Percentiles rank a stretch among this genome's conserved stretches.
Evolutionary conservation across 2,113 vertebrate species (phyloP).

Genomic region (Mandrillus leucophaeus): DNA sequence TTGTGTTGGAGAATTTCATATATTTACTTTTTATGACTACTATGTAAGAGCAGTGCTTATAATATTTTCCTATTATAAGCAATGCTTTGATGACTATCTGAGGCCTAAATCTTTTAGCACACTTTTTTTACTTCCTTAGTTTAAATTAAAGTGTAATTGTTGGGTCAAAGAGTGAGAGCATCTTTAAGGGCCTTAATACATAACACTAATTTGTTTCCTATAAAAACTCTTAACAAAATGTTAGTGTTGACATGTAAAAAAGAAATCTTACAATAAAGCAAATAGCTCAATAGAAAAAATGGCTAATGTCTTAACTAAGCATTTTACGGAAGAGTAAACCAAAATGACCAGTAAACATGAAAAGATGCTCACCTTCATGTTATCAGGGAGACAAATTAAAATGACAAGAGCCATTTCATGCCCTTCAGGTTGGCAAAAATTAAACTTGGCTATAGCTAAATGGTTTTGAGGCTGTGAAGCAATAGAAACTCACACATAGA

Average conservation of each 20-base stretch:
- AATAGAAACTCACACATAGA: not conserved
- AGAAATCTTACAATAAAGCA: not conserved
- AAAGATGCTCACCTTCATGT: not conserved
- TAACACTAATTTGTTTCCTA: not conserved
- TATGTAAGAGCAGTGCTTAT: not conserved
- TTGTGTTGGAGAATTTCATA: not conserved
- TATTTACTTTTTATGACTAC: constrained; percentile 18
- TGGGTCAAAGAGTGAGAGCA: not conserved
- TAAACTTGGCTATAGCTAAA: not conserved
- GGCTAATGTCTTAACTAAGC: not conserved
- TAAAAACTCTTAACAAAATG: not conserved
- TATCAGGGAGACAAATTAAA: constrained; percentile 24
- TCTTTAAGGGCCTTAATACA: not conserved
- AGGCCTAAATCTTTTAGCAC: not conserved
- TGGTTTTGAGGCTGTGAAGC: not conserved
- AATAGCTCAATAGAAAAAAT: not conserved
- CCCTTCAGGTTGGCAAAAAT: not conserved
- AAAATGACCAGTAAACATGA: not conserved
- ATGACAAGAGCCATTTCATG: not conserved
- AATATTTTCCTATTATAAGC: not conserved
- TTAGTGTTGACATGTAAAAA: not conserved
- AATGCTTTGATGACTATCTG: not conserved
- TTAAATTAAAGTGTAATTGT: not conserved
- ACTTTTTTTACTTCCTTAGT: constrained; percentile 10
- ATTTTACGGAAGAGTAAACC: not conserved